Percentiles rank a stretch among this genome's conserved stretches.
Conservation (phyloP, 2,113 vertebrate species). For the Dipodomys merriami region DNA sequence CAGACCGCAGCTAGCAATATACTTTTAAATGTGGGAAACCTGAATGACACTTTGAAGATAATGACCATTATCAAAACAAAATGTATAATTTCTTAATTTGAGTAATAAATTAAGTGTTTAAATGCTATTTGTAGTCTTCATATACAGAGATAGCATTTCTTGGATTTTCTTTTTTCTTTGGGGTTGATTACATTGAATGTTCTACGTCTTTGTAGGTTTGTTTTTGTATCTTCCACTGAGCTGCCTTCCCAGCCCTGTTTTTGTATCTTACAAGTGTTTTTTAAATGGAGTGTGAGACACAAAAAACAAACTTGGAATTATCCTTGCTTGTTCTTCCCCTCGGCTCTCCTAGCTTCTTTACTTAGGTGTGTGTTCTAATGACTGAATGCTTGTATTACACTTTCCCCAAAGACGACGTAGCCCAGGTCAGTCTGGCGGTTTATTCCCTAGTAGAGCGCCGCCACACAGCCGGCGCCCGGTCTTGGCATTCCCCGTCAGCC, state of each 20-base stretch:
- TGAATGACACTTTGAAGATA: constrained; percentile 84
- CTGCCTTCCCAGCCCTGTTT: too few relatives aligned
- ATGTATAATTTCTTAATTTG: constrained; percentile 89
- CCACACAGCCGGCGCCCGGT: too few relatives aligned
- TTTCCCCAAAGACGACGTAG: not conserved
- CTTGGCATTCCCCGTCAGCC: too few relatives aligned
- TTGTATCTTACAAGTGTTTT: constrained; percentile 74
- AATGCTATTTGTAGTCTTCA: constrained; percentile 88
- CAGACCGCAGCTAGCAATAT: constrained; percentile 86
- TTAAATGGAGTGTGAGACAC: constrained; percentile 68
- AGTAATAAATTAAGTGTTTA: constrained; percentile 88
- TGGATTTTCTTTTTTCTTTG: constrained; percentile 84
- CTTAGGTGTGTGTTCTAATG: constrained; percentile 79
- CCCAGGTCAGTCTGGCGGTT: too few relatives aligned
- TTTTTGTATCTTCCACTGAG: constrained; percentile 1
- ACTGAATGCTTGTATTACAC: constrained; percentile 79
- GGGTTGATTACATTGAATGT: constrained; percentile 81
- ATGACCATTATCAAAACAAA: constrained; percentile 87
- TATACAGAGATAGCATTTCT: constrained; percentile 85
- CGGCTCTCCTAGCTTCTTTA: constrained; percentile 68
- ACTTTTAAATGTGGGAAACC: constrained; percentile 80
- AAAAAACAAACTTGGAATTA: constrained; percentile 51
- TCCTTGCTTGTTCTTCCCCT: constrained; percentile 44
- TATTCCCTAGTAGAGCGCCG: too few relatives aligned
- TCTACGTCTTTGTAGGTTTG: constrained; percentile 63